Conservation (phyloP, 2,113 vertebrate genomes). For the Caretta caretta region DNA sequence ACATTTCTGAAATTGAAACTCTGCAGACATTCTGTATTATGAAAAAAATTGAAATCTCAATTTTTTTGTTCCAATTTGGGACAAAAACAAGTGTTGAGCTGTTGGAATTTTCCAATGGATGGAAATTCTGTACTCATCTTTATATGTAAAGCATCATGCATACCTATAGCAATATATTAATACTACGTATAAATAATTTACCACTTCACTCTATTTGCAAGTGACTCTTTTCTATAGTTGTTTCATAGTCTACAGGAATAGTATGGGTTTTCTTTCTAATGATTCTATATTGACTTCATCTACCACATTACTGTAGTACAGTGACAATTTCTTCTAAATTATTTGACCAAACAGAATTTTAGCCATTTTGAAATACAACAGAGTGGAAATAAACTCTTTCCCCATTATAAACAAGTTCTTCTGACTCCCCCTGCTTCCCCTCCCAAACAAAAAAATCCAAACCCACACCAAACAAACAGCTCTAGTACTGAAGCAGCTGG, state of each 20-base stretch:
- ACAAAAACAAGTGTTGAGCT: neutral
- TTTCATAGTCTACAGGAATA: conserved; percentile 6
- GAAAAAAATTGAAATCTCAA: neutral
- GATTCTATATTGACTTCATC: neutral
- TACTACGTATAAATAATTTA: conserved; percentile 2
- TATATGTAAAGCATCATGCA: neutral
- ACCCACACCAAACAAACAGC: neutral
- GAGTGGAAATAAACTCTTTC: neutral
- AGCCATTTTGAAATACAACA: neutral
- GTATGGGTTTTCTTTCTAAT: neutral
- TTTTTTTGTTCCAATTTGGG: neutral
- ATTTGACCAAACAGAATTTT: neutral
- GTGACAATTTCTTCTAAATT: neutral
- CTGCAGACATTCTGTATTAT: neutral
- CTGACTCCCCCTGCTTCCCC: neutral
- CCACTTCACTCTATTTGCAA: neutral
- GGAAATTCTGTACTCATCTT: neutral
- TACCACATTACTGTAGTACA: conserved; percentile 5
- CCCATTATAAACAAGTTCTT: neutral
- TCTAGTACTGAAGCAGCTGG: neutral
- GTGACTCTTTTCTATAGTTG: conserved; percentile 2
- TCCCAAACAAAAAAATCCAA: neutral
- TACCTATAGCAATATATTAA: neutral
- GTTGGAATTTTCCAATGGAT: neutral
- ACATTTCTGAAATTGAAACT: neutral